Base-by-base conservation (phyloP, 37 sponge, comb jelly and placozoan species). In the Corticium candelabrum region DNA sequence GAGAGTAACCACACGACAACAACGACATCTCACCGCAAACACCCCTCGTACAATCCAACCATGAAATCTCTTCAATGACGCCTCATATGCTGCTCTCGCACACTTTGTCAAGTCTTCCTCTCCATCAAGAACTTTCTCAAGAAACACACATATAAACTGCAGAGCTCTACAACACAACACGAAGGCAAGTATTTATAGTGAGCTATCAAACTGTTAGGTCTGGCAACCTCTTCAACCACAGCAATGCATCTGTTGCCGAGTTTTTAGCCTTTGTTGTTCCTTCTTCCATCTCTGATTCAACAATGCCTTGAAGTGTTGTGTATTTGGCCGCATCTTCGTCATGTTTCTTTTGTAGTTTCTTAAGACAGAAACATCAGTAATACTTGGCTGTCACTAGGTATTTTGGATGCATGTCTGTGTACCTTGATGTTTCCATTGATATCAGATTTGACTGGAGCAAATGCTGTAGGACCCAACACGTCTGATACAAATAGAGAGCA, bases 201-300 rank as follows among this genome's bases (percentile, higher is more conserved):
- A 33, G 40, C 29, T 27, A 30, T 74, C 37, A 21, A 2, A 3
- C 3, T 80, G 77, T 77, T 32, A 87, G n/a, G n/a, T n/a, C n/a
- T n/a, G n/a, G n/a, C n/a, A n/a, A n/a, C 91, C 91, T 84, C 37
- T 90, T 90, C n/a, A 90, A 74, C 91, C 91, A 90, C 5, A 90
- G 88, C 32, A 90, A 86, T 29, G 82, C 91, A n/a, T 80, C 43
- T 15, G 91, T 90, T 37, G 85, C 84, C 35, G 89, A 87, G 35
- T 85, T 78, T 32, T 41, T 84, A 0, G 71, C 86, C 34, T 68
- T 77, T 40, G 40, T 78, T 1, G 80, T 90, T 11, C 83, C 86
- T 5, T 80, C 85, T 11, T 78, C 80, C 57, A 90, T 87, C 71
- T 90, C 91, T 43, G 83, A 78, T 35, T 87, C 86, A 1, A 90